These are phyloP conservation scores for Meiosimyza decipiens DNA, from an alignment of 2,888 invertebrate genomes.

Conservation along the genomic window DNA sequence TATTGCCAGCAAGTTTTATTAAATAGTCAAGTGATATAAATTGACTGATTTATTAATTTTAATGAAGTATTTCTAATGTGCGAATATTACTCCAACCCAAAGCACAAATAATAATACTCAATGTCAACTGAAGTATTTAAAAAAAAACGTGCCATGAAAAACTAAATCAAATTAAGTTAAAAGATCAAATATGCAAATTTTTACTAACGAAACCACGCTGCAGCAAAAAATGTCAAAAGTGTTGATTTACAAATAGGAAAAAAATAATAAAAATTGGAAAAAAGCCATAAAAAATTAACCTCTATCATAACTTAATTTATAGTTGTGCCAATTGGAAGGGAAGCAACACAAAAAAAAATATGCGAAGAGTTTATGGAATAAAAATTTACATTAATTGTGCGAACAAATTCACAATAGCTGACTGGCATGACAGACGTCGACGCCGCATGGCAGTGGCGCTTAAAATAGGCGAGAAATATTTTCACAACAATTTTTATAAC, in stretches of 20 bases:
- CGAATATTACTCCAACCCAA: too few relatives aligned
- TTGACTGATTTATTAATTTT: too few relatives aligned
- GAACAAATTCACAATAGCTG: neutral
- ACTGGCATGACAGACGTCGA: neutral
- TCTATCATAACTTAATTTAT: conserved; percentile 7
- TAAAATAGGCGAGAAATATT: neutral
- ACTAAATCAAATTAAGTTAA: neutral
- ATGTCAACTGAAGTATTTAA: neutral
- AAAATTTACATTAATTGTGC: neutral
- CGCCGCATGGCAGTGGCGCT: neutral
- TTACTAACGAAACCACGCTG: neutral
- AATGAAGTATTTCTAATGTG: too few relatives aligned
- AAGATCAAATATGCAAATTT: conserved; percentile 9
- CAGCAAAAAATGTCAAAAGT: too few relatives aligned
- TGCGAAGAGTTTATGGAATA: neutral
- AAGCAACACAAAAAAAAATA: neutral
- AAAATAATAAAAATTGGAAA: neutral
- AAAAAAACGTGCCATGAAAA: neutral
- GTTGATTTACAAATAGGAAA: too few relatives aligned
- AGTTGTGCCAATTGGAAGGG: neutral
- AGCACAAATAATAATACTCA: neutral
- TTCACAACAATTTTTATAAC: neutral
- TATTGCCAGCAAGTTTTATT: too few relatives aligned
- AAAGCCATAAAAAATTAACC: conserved; percentile 3
- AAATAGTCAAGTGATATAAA: too few relatives aligned